Conservation (phyloP, 1,140 invertebrate genomes). For the Pseudomyrmex concolor region DNA sequence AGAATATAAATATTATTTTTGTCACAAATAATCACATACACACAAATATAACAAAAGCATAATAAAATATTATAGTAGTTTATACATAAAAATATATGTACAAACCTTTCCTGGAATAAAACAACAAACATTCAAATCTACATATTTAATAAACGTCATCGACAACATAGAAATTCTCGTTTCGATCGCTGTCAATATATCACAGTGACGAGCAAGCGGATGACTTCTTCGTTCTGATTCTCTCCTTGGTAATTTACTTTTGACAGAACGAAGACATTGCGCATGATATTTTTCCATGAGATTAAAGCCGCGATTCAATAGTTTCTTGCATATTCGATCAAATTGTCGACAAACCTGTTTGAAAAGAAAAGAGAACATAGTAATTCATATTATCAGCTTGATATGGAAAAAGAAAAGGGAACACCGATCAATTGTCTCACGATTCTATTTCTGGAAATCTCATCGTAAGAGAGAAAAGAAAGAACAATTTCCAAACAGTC, state of each 20-base stretch:
- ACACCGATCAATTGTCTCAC: too few relatives aligned
- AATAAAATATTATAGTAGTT: too few relatives aligned
- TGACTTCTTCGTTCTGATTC: conserved; percentile 95
- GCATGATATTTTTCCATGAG: conserved; percentile 92
- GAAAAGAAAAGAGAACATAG: not conserved
- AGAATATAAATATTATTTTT: too few relatives aligned
- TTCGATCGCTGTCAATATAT: conserved; percentile 95
- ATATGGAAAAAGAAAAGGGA: too few relatives aligned
- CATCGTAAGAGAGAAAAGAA: too few relatives aligned
- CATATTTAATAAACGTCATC: conserved; percentile 96
- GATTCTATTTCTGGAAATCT: too few relatives aligned
- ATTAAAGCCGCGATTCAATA: conserved; percentile 93
- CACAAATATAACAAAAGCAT: too few relatives aligned
- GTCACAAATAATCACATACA: too few relatives aligned
- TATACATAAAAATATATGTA: too few relatives aligned
- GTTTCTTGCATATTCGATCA: conserved; percentile 89
- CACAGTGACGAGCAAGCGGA: conserved; percentile 92
- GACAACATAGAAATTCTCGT: conserved; percentile 95
- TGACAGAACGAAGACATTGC: conserved; percentile 91
- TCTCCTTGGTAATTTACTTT: conserved; percentile 92
- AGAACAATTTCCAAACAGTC: too few relatives aligned
- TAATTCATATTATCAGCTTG: too few relatives aligned
- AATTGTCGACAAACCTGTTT: conserved; percentile 93
- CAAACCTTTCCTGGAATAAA: conserved; percentile 96
- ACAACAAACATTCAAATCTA: conserved; percentile 93